Base-by-base conservation (phyloP, 2,888 invertebrate genomes). In the Leptothorax acervorum region DNA sequence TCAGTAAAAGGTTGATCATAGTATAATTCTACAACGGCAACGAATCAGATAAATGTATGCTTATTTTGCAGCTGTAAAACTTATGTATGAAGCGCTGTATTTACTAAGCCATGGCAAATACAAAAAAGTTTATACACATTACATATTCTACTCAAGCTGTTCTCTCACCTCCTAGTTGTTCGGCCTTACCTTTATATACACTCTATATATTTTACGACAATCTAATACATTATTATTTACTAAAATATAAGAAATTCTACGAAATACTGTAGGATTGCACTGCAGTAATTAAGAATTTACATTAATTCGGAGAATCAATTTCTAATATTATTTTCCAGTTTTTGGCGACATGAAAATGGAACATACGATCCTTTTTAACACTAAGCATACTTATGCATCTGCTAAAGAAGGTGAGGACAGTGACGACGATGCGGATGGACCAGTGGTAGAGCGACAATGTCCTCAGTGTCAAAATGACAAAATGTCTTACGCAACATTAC, bases 401-500 rank as follows among this genome's bases (percentile, higher is more conserved):
- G 90, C 91, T 79, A 91, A 95, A 57, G 91, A 92, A 83, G 89
- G 91, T 0, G 89, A 92, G 2, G 90, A 90, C 0, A 91, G 92
- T 1, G 91, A 94, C 6, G 90, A 93, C 0, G 95, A 95, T 68
- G 95, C 97, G 0, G 98, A 98, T 74, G 98, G 98, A 0, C 98
- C 98, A 0, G 94, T 97, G 9, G 97, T 98, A 0, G 98, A 98
- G 87, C 95, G 98, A 83, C 96, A 96, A 93, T 98, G 99, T 95
- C 96, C 97, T 0, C 97, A 97, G 94, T 99, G 99, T 95, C 97
- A 97, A 1, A 97, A 98, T 93, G 97, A 98, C 57, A 97, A 97
- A 93, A 99, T 99, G 99, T 98, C 98, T 0, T 99, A 99, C 94
- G 98, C 99, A 6, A 99, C 99, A 0, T 95, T 99, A 75, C 99